These are phyloP conservation scores for Corythaixoides concolor DNA, from an alignment of 2,113 vertebrate species.

Conservation along the genomic window DNA sequence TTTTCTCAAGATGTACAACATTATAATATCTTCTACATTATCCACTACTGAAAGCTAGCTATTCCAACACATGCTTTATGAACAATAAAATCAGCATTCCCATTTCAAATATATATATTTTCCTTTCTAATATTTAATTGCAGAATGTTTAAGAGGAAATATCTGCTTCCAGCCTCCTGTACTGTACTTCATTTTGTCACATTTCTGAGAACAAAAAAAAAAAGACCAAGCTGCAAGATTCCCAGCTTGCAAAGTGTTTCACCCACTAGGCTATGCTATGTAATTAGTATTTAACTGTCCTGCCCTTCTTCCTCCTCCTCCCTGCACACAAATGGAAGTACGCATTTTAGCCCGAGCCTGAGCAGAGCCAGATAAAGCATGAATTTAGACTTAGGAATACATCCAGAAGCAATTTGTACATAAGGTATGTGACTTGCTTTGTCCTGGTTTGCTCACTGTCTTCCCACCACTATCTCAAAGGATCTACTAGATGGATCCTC, in stretches of 20 bases:
- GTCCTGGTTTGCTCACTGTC: not conserved
- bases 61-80: not conserved
- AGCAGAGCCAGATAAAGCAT: not conserved
- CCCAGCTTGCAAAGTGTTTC: not conserved
- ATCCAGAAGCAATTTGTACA: not conserved
- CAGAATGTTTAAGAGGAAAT: not conserved
- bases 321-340: rapidly evolving
- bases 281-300: not conserved
- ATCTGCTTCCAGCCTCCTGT: not conserved
- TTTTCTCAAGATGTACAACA: not conserved
- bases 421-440: not conserved
- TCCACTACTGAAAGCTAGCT: not conserved
- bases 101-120: not conserved
- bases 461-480: not conserved
- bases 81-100: not conserved
- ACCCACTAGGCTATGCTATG: not conserved
- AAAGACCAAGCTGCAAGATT: not conserved
- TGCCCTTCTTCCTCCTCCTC: not conserved
- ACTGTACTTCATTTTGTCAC: not conserved
- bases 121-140: not conserved
- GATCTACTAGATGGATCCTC: not conserved
- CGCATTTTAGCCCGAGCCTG: not conserved
- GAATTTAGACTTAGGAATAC: not conserved
- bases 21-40: not conserved
- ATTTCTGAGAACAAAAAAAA: not conserved